phyloP scores from a whole-genome alignment of 1,140 invertebrate genomes.

The Zaprionus taronus region DNA sequence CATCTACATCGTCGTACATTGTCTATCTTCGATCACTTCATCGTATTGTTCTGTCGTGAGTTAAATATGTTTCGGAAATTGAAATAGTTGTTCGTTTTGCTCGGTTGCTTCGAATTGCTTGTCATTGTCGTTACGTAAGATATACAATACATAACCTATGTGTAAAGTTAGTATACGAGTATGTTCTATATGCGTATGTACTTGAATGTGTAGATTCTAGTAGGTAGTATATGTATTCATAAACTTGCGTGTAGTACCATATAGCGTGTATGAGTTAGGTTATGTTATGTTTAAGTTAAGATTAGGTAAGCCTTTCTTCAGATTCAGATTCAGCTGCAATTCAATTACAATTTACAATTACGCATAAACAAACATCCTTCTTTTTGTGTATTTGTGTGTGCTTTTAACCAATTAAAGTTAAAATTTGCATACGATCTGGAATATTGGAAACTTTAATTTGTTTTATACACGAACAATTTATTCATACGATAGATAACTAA shows the following conservation, averaged over 20 bases:
- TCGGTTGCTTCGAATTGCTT: constrained; percentile 76
- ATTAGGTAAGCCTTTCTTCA: constrained; percentile 48
- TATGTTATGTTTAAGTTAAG: constrained; percentile 52
- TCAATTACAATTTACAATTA: constrained; percentile 30
- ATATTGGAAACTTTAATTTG: constrained; percentile 38
- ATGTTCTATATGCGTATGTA: constrained; percentile 56
- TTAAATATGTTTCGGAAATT: constrained; percentile 70
- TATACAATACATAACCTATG: constrained; percentile 63
- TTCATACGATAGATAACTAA: constrained; percentile 68
- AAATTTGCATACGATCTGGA: constrained; percentile 23
- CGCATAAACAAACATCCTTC: constrained; percentile 22
- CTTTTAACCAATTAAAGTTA: constrained; percentile 41
- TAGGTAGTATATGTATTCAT: constrained; percentile 35
- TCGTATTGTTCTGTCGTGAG: constrained; percentile 41
- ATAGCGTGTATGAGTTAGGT: constrained; percentile 51
- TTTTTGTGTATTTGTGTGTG: not conserved
- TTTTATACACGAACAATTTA: constrained; percentile 50
- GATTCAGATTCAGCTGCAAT: constrained; percentile 7
- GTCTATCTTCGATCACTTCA: constrained; percentile 1
- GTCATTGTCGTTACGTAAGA: constrained; percentile 72
- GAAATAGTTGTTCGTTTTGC: constrained; percentile 64
- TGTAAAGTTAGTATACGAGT: constrained; percentile 50
- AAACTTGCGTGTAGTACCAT: constrained; percentile 37
- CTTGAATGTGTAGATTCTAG: constrained; percentile 40
- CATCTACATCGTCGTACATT: constrained; percentile 34